Evolutionary conservation across 2,113 vertebrate genomes (phyloP), one percentile per base, ranked within the genome.

Genomic region (Phrynosoma platyrhinos): DNA sequence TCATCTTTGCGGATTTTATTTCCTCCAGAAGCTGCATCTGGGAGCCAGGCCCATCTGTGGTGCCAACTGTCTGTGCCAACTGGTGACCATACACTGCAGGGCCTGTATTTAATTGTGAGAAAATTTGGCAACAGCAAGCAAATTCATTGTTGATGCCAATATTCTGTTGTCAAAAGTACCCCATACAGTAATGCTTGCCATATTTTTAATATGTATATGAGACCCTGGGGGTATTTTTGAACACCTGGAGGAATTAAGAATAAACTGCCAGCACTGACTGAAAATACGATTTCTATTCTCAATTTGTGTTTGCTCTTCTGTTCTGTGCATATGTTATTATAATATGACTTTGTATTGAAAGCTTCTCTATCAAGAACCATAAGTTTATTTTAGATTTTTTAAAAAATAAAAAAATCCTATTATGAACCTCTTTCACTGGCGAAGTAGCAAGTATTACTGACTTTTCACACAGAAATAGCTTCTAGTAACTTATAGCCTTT

Each of bases 11-110:
- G 90, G 68, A 16, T 58, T 0, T 88, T 23, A 0, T 83, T 40
- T 91, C 87, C 92, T 93, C 87, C 87, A 93, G 86, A 80, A 91
- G 64, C 89, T 87, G 10, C 88, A 93, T 84, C 89, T 91, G 79
- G 20, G 36, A 93, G 66, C 76, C 83, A 8, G 89, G 89, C 90
- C 68, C 87, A 86, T 93, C 81, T 93, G 75, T 42, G 6, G 80
- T 79, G 62, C 76, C 89, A 90, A 42, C 76, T 87, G 82, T 84
- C 47, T 83, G 20, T 94, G 87, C 90, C 91, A 93, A 0, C 66
- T 82, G 87, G 58, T 85, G 53, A 82, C 82, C 88, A 94, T 55
- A 75, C 72, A 72, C 13, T 82, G 77, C 71, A 90, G 84, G 30
- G 18, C 68, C 74, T 23, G 64, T 53, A 83, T 90, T 92, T 79